Base-by-base conservation (phyloP, 2,888 invertebrate genomes). In the Panzeria rudis region DNA sequence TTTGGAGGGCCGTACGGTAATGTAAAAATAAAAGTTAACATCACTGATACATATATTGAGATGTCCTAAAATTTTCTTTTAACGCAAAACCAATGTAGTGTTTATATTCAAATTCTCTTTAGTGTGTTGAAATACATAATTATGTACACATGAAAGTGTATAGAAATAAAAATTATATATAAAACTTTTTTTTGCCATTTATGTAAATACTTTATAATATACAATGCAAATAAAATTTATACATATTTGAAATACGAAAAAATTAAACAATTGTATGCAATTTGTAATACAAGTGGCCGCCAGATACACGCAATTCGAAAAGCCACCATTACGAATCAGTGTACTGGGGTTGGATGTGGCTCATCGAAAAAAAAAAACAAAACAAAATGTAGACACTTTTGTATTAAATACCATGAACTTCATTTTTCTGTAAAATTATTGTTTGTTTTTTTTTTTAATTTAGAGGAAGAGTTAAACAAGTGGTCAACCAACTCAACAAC, bases 401-500 rank as follows among this genome's bases (percentile, higher is more conserved):
- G 38, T 71, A 59, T 50, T 72, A 32, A 72, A 64, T 32, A 41
- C 32, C 64, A 54, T 72, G 54, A 69, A 75, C 54, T 82, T 76
- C n/a, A 69, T 50, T 50, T 25, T 61, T 69, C 59, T 44, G 9
- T 47, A 35, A 66, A 52, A 80, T 50, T 59, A 35, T 78, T 68
- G 25, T 52, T 54, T 52, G 38, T 71, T 73, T 78, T 84, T 73
- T 83, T 41, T 86, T 84, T 83, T 76, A 61, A 78, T 78, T 82
- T 81, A 73, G 82, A 79, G 85, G n/a, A 79, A 78, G 85, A 82
- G 85, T 85, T 85, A 79, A 85, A 82, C 82, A 83, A 91, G 91
- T 91, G 91, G 91, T 91, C 91, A 90, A 91, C 91, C 91, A 90
- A 90, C 91, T 91, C 89, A 88, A 88, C 89, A 88, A 91, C 91